These are phyloP conservation scores for Bombus vancouverensis DNA, from an alignment of 1,140 invertebrate genomes.

Conservation along the genomic window DNA sequence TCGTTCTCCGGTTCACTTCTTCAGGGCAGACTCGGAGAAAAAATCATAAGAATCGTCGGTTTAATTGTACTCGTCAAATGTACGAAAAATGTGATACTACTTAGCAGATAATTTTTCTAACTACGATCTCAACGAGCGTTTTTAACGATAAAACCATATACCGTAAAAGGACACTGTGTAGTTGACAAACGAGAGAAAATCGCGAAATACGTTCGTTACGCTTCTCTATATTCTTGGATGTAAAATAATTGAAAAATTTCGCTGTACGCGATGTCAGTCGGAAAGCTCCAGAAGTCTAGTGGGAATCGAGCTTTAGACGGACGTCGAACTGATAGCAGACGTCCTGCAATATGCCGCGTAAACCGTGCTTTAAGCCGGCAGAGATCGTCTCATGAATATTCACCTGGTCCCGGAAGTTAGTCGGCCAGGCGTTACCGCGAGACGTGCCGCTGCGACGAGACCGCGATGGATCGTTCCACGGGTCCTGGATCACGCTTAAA, in stretches of 20 bases:
- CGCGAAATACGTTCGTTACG: background rate
- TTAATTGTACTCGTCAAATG: no score
- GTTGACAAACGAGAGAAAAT: background rate
- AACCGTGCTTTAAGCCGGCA: slow-evolving; percentile 64
- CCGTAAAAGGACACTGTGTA: no score
- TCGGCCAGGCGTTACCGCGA: slow-evolving; percentile 61
- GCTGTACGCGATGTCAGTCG: no score
- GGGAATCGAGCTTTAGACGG: background rate
- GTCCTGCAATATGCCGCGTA: slow-evolving; percentile 57
- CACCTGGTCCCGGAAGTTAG: slow-evolving; percentile 59
- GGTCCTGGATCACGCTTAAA: background rate
- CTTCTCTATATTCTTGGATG: no score
- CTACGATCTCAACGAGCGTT: no score
- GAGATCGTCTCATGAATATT: slow-evolving; percentile 75
- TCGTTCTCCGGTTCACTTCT: no score
- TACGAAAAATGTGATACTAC: no score
- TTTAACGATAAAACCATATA: no score
- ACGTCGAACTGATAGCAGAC: background rate
- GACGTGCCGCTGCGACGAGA: slow-evolving; percentile 62
- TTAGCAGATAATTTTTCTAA: no score
- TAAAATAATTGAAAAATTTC: background rate
- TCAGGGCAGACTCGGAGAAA: no score
- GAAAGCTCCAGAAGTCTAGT: background rate
- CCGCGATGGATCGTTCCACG: slow-evolving; percentile 23
- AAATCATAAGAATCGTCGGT: no score